These are phyloP conservation scores for Saimiri boliviensis DNA, from an alignment of 2,113 vertebrate species.

Conservation along the genomic window DNA sequence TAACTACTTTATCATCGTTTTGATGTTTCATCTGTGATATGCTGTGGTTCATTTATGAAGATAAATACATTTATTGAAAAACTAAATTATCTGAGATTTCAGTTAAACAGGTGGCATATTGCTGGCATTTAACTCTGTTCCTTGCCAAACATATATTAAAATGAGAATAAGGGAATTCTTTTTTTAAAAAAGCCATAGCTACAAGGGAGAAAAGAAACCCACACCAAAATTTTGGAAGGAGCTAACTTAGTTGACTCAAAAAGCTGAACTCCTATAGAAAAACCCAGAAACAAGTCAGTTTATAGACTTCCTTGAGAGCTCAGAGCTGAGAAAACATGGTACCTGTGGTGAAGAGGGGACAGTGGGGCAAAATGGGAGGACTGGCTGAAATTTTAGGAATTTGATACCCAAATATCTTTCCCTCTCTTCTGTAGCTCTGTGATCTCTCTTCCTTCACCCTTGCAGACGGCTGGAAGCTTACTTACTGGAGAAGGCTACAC, in stretches of 20 bases:
- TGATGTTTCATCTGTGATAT: not conserved
- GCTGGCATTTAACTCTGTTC: not conserved
- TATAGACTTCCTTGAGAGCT: not conserved
- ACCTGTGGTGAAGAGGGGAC: not conserved
- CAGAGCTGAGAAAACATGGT: not conserved
- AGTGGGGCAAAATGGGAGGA: not conserved
- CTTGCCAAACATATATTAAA: not conserved
- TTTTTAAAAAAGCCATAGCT: not conserved
- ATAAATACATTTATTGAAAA: conserved; percentile 4
- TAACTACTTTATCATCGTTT: not conserved
- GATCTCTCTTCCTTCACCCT: not conserved
- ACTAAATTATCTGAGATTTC: not conserved
- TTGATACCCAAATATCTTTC: not conserved
- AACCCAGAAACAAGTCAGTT: not conserved
- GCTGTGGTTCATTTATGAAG: not conserved
- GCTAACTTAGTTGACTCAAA: not conserved
- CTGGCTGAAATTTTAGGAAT: not conserved
- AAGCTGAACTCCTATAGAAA: not conserved
- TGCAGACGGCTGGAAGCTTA: not conserved
- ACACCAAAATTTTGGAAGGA: not conserved
- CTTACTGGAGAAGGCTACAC: not conserved
- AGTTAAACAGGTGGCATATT: not conserved
- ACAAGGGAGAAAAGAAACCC: not conserved
- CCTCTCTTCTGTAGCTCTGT: not conserved
- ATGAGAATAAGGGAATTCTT: not conserved